These are phyloP conservation scores for Bolinopsis microptera DNA, from an alignment of 37 sponge, comb jelly and placozoan species.

Conservation along the genomic window DNA sequence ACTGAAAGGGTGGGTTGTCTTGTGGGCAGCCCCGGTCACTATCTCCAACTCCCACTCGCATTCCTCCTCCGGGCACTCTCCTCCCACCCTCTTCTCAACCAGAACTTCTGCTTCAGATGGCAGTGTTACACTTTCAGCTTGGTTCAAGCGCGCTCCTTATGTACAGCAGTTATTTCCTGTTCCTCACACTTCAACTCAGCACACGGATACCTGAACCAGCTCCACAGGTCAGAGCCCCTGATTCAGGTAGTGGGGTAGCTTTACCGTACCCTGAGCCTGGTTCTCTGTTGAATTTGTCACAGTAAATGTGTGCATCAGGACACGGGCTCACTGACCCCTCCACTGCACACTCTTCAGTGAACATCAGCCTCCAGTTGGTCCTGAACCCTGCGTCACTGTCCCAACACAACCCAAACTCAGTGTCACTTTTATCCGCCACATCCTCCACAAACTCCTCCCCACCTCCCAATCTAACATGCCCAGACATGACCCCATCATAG, in stretches of 20 bases:
- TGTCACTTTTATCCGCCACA: not conserved
- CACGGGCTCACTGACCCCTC: not conserved
- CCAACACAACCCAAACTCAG: constrained; percentile 19
- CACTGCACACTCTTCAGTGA: not conserved
- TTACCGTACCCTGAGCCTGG: not conserved
- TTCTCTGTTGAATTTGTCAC: not conserved
- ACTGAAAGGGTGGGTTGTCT: constrained; percentile 13
- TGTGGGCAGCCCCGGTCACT: constrained; percentile 16
- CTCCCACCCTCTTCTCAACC: not conserved
- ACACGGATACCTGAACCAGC: not conserved
- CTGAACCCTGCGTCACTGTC: not conserved
- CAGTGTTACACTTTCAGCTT: not conserved
- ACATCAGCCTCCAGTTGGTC: not conserved
- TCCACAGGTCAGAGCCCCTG: not conserved
- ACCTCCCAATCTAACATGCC: not conserved
- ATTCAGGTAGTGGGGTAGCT: not conserved
- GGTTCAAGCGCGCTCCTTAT: not conserved
- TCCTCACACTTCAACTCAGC: not conserved
- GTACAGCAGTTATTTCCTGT: not conserved
- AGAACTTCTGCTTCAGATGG: not conserved
- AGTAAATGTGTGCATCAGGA: not conserved
- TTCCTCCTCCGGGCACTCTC: not conserved
- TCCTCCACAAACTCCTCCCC: not conserved
- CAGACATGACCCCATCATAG: constrained; percentile 36
- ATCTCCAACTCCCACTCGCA: constrained; percentile 10